Conservation (phyloP, 2,888 invertebrate species). For the Elegia similella region DNA sequence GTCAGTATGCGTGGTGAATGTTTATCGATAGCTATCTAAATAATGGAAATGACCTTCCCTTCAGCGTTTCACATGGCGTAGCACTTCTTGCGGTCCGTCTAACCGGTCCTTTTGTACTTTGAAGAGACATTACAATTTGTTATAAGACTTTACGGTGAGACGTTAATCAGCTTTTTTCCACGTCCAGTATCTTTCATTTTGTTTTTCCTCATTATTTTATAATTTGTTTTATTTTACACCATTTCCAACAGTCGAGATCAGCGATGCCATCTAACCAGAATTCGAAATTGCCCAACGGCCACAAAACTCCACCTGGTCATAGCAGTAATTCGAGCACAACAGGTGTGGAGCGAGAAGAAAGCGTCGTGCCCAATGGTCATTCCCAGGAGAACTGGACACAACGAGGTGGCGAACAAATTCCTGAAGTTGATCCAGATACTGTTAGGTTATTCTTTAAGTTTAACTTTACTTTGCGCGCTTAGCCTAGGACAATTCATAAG, state of each 20-base stretch:
- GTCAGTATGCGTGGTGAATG: background rate
- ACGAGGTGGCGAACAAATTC: background rate
- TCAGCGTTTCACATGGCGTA: no score
- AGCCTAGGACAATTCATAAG: no score
- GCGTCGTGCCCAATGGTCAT: background rate
- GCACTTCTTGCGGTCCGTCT: no score
- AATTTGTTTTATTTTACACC: background rate
- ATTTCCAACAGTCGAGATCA: background rate
- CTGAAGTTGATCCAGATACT: background rate
- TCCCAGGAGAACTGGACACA: background rate
- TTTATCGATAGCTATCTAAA: background rate
- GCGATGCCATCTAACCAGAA: background rate
- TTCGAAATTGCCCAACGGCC: background rate
- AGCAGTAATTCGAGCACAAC: background rate
- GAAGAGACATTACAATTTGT: no score
- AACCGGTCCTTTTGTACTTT: no score
- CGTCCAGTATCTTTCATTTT: background rate
- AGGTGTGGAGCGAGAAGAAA: background rate
- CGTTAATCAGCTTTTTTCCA: no score
- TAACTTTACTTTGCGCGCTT: background rate
- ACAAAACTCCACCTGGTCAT: background rate
- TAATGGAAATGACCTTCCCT: background rate
- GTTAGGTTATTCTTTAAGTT: conserved; percentile 8
- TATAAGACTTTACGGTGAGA: no score
- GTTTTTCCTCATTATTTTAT: background rate